These are phyloP conservation scores for Brachionus paranguensis DNA, from an alignment of 1,140 invertebrate genomes.

Conservation along the genomic window DNA sequence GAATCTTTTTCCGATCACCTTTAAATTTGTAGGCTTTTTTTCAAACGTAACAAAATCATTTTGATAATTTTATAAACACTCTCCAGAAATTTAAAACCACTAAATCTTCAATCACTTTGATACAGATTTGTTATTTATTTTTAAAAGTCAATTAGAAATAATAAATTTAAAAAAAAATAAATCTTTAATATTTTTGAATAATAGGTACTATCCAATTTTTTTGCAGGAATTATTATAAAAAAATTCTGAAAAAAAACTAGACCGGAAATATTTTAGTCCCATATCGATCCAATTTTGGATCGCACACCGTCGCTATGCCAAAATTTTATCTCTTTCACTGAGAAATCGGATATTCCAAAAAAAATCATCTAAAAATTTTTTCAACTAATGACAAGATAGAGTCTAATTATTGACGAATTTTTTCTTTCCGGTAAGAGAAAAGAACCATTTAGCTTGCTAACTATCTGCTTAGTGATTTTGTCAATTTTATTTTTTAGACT, in stretches of 20 bases:
- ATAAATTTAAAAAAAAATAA: neutral
- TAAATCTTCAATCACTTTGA: constrained; percentile 34
- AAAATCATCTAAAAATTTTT: neutral
- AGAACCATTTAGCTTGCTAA: neutral
- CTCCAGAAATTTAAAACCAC: neutral
- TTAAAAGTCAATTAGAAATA: neutral
- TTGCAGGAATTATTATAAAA: neutral
- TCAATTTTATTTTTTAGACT: neutral
- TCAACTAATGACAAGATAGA: neutral
- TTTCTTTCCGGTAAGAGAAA: neutral
- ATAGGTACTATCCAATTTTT: neutral
- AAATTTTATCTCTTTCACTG: neutral
- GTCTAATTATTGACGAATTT: neutral
- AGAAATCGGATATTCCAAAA: neutral
- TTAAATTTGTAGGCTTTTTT: constrained; percentile 3
- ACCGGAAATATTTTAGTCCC: neutral
- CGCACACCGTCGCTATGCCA: neutral
- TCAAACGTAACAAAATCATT: constrained; percentile 7
- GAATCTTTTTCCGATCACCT: neutral
- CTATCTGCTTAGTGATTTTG: neutral
- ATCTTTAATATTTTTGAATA: neutral
- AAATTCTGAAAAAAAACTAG: neutral
- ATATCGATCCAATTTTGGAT: neutral
- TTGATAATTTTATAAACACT: constrained; percentile 27
- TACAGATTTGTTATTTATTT: neutral